Evolutionary conservation across 92 coral and sea anemone species (phyloP), one percentile per base, ranked within the genome.

Genomic region (Isaurus tuberculatus): DNA sequence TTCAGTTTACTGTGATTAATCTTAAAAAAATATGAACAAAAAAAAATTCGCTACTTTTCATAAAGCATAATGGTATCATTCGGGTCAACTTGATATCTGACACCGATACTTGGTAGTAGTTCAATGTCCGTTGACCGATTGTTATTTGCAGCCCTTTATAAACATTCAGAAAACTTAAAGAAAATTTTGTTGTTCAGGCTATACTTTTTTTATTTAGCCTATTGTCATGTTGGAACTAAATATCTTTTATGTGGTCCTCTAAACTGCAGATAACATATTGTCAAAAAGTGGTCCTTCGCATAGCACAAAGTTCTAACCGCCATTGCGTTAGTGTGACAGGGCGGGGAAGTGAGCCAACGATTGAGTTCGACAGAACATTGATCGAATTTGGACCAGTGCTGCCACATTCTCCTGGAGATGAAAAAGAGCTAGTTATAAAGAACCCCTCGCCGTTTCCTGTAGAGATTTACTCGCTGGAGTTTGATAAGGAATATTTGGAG

Each of bases 301-400:
- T 96, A 25, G 98, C 99, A 15, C 99, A 94, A 88, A 96, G 95
- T 46, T 80, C 93, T 19, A 96, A 83, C 73, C 95, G 92, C 88
- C 94, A 94, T 58, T 73, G 90, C 79, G 91, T 94, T 81, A 89
- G 86, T 51, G 99, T 91, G 44, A 86, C 87, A 42, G 99, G 99
- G 13, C 93, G 89, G 83, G 99, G 99, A 57, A 92, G 91, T 82
- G 99, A 96, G 84, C 99, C 99, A 46, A 96, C 92, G 88, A 87
- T 96, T 58, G 99, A 96, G 75, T 94, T 96, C 63, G 92, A 95
- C 81, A 92, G 95, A 8, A 90, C 99, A 0, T 85, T 96, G 79
- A 90, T 94, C 44, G 99, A 94, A 85, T 96, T 96, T 74, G 99
- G 98, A 10, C 99, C 99, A 58, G 94, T 96, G 63, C 92, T 96